These are phyloP conservation scores for Grammomys surdaster DNA, from an alignment of 2,113 vertebrate species.

Conservation along the genomic window DNA sequence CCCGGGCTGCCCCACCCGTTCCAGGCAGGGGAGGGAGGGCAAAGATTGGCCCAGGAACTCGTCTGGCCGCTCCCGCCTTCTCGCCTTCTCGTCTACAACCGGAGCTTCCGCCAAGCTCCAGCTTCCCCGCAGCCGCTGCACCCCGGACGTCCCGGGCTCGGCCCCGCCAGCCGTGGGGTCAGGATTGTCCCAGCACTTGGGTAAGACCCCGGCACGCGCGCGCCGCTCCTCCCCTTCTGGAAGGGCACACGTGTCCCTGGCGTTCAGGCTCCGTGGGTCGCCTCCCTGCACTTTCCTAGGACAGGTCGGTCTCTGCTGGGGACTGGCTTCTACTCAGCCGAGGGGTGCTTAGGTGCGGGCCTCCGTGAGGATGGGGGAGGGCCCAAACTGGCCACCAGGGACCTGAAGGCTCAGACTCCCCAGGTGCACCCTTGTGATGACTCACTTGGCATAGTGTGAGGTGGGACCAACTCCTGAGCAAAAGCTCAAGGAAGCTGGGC, in stretches of 20 bases:
- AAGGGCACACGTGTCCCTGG: background rate
- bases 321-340: background rate
- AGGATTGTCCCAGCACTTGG: background rate
- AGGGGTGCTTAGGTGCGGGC: background rate
- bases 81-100: background rate
- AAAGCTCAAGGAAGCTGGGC: background rate
- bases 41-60: background rate
- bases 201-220: conserved; percentile 19
- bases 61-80: background rate
- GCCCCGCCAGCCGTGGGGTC: background rate
- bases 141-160: background rate
- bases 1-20: background rate
- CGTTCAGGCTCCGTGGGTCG: background rate
- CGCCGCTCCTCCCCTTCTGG: too few species aligned
- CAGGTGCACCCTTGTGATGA: background rate
- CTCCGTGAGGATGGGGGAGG: background rate
- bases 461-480: background rate
- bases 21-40: background rate
- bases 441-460: background rate
- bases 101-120: background rate
- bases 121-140: background rate
- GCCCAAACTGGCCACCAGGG: background rate
- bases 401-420: background rate
- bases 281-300: background rate
- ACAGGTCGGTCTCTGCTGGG: fast-evolving